Conservation (phyloP, 2,113 vertebrate species). For the Atractosteus spatula region DNA sequence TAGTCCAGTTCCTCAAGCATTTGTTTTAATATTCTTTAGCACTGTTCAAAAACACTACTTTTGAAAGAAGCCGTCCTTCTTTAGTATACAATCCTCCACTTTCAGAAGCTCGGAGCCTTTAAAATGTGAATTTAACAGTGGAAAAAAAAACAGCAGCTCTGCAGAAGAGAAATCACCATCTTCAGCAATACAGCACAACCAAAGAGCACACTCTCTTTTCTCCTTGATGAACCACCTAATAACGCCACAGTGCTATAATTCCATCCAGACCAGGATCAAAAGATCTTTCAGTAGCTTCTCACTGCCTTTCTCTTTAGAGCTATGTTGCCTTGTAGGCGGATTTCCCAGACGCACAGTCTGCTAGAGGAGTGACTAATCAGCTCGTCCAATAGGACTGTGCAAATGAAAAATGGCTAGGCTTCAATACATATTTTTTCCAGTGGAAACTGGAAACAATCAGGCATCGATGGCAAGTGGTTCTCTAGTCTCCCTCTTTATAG, state of each 20-base stretch:
- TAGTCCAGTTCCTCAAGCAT: too few relatives aligned
- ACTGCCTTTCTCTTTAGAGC: background rate
- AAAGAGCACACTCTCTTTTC: background rate
- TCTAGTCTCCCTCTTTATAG: constrained; percentile 10
- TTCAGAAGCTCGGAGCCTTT: background rate
- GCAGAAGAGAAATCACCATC: background rate
- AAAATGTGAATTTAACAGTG: background rate
- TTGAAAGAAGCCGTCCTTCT: background rate
- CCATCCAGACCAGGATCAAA: background rate
- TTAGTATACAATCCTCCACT: background rate
- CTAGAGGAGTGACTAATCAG: background rate
- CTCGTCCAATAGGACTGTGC: background rate
- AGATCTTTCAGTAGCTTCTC: background rate
- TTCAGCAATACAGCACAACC: background rate
- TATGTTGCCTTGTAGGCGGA: background rate
- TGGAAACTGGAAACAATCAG: background rate
- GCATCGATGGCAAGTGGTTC: background rate
- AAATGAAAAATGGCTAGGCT: background rate
- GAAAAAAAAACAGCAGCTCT: background rate
- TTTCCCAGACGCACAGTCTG: background rate
- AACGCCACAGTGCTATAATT: background rate
- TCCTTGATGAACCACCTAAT: background rate
- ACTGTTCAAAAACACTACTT: background rate
- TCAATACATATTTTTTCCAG: background rate
- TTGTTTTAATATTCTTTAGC: too few relatives aligned